phyloP scores from a whole-genome alignment of 2,113 vertebrate genomes.

The Campylomormyrus numenius region DNA sequence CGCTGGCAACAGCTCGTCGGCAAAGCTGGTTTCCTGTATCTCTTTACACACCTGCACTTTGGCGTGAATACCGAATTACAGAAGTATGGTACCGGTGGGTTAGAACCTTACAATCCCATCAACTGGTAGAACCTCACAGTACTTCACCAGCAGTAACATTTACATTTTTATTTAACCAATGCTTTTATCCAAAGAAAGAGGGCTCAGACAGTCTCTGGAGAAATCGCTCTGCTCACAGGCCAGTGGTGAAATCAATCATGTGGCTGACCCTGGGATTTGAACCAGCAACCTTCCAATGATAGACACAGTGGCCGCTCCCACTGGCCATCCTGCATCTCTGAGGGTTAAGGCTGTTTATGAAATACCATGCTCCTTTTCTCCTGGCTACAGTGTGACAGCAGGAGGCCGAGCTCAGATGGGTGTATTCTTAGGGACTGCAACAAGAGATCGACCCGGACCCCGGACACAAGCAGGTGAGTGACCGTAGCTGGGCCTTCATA shows the following conservation, averaged over 20 bases:
- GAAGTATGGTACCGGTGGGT: not conserved
- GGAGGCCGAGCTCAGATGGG: conserved; percentile 27
- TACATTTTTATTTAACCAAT: not conserved
- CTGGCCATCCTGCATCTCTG: not conserved
- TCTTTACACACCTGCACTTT: not conserved
- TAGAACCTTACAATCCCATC: not conserved
- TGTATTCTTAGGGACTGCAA: conserved; percentile 24
- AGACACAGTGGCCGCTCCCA: not conserved
- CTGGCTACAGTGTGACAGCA: conserved; percentile 14
- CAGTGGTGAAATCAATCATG: not conserved
- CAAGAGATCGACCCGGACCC: conserved; percentile 33
- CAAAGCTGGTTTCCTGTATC: not conserved
- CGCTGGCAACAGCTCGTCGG: not conserved
- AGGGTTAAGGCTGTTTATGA: not conserved
- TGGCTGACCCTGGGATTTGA: not conserved
- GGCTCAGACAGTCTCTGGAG: not conserved
- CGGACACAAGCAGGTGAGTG: conserved; percentile 46
- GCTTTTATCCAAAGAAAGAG: not conserved
- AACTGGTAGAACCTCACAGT: not conserved
- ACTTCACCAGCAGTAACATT: not conserved
- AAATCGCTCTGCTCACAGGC: not conserved
- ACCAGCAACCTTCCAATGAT: not conserved
- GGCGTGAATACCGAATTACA: not conserved
- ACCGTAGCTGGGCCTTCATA: not conserved
- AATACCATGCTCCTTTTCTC: not conserved